These are phyloP conservation scores for Aegithalos caudatus DNA, from an alignment of 2,113 vertebrate species.

Conservation along the genomic window DNA sequence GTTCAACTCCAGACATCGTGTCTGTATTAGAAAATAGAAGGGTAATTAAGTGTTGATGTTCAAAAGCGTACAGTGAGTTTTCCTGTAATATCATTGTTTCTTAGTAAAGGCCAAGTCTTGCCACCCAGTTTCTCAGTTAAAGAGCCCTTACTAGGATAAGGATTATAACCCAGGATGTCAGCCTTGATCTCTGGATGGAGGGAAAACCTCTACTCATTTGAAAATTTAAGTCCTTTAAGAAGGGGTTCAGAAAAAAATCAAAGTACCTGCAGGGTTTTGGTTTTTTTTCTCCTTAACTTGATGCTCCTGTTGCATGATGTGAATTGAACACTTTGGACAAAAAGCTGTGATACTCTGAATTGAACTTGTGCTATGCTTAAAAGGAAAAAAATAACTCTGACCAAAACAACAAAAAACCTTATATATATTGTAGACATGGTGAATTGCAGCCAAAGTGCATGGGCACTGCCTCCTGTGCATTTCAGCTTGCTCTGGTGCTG, in stretches of 20 bases:
- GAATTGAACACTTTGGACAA: neutral
- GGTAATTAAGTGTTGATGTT: neutral
- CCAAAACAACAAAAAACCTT: neutral
- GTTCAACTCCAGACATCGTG: neutral
- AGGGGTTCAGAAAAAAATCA: neutral
- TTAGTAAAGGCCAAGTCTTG: neutral
- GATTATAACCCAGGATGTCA: neutral
- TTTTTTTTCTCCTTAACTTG: neutral
- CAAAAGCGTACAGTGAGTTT: neutral
- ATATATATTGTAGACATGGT: neutral
- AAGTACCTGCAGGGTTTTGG: neutral
- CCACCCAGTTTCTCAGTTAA: neutral
- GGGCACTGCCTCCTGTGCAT: neutral
- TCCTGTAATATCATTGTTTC: neutral
- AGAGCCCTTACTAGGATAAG: neutral
- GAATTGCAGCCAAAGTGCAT: neutral
- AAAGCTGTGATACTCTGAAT: neutral
- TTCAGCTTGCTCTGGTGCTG: neutral
- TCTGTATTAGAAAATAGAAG: conserved; percentile 3
- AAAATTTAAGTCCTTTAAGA: neutral
- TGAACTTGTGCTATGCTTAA: neutral
- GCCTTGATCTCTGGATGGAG: neutral
- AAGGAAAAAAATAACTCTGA: neutral
- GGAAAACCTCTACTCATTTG: neutral
- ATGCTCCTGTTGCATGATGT: neutral